Evolutionary conservation across 2,113 vertebrate species (phyloP).

Genomic region (Genyomyrus donnyi): DNA sequence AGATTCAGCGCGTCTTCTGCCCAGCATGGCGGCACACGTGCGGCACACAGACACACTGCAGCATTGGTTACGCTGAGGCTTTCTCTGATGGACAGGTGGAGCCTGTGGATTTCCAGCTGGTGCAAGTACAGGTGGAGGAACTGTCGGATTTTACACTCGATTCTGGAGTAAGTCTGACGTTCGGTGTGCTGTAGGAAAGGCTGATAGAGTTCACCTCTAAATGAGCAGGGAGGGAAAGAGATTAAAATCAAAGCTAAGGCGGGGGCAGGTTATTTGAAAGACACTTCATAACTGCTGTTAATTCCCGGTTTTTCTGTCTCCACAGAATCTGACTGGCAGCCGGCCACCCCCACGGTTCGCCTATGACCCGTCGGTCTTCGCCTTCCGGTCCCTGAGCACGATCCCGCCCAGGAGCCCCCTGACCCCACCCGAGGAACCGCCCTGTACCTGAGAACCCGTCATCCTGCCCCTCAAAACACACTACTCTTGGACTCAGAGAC

Average conservation of each 20-base stretch:
- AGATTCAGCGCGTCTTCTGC: not conserved
- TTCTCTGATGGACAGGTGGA: not conserved
- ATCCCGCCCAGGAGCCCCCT: conserved; percentile 72
- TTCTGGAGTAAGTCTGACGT: not conserved
- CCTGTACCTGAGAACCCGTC: conserved; percentile 65
- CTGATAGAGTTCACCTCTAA: not conserved
- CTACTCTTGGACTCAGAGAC: not conserved
- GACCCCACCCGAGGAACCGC: conserved; percentile 71
- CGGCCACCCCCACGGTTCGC: conserved; percentile 66
- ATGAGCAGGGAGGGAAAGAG: not conserved
- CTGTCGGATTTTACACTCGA: not conserved
- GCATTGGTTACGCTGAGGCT: not conserved
- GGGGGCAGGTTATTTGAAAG: not conserved
- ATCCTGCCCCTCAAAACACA: conserved; percentile 45
- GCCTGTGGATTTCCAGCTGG: not conserved
- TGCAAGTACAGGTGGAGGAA: not conserved
- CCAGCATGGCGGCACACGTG: not conserved
- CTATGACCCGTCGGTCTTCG: conserved; percentile 79
- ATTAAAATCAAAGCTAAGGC: not conserved
- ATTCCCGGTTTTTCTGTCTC: conserved; percentile 30
- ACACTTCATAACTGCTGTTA: not conserved
- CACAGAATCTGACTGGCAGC: conserved; percentile 64
- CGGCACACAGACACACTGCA: not conserved
- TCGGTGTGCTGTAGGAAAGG: not conserved
- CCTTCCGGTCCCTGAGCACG: conserved; percentile 80